Conservation (phyloP, 1,140 invertebrate genomes). For the Diachasmimorpha longicaudata region DNA sequence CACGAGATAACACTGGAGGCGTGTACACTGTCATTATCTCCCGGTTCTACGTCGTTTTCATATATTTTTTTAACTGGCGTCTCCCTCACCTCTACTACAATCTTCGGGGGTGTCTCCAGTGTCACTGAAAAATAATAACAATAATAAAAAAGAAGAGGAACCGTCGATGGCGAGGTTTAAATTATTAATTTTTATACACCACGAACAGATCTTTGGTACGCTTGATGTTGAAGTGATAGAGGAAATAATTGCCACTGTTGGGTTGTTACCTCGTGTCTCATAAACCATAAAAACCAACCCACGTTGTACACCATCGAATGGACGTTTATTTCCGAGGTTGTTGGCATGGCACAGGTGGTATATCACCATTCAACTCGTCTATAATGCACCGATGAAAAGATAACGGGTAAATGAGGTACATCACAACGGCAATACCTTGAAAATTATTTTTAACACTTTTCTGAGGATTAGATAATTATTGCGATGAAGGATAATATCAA, state of each 20-base stretch:
- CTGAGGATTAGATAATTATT: too few relatives aligned
- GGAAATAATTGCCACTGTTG: background rate
- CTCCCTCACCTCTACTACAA: background rate
- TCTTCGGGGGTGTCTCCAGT: background rate
- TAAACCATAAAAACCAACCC: background rate
- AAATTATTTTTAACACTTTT: too few relatives aligned
- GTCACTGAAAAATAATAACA: conserved; percentile 26
- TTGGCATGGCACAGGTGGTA: background rate
- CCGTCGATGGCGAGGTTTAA: conserved; percentile 22
- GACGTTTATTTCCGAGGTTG: background rate
- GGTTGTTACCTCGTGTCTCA: background rate
- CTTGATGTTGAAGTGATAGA: conserved; percentile 1
- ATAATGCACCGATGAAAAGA: conserved; percentile 13
- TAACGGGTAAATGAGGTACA: background rate
- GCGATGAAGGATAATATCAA: too few relatives aligned
- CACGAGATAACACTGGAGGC: conserved; percentile 42
- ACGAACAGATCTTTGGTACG: background rate
- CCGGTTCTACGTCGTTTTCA: conserved; percentile 31
- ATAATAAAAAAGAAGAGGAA: background rate
- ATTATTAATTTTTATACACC: conserved; percentile 46
- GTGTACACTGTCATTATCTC: conserved; percentile 43
- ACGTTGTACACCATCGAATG: background rate
- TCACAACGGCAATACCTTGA: background rate
- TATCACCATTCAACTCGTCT: background rate
- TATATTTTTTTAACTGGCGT: background rate